Conservation (phyloP, 2,113 vertebrate species). For the Hippocampus zosterae region DNA sequence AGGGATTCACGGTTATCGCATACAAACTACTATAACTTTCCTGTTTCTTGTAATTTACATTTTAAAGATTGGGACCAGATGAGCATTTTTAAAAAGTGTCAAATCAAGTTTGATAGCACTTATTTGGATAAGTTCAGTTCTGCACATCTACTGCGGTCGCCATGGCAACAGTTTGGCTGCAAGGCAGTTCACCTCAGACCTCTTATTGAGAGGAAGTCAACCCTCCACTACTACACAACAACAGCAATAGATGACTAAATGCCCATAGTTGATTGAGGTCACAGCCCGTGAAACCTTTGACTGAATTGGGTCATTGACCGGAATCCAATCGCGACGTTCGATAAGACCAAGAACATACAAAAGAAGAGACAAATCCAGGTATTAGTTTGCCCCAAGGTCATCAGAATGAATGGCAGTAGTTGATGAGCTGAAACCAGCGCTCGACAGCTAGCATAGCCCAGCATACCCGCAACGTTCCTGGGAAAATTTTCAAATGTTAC, state of each 20-base stretch:
- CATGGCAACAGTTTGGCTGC: constrained; percentile 71
- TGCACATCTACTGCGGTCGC: constrained; percentile 69
- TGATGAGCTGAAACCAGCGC: constrained; percentile 81
- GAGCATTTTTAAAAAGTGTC: not conserved
- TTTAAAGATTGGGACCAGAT: constrained; percentile 4
- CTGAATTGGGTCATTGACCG: too few relatives aligned
- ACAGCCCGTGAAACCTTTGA: not conserved
- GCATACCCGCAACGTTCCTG: constrained; percentile 82
- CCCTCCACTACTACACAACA: too few relatives aligned
- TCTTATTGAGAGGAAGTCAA: too few relatives aligned
- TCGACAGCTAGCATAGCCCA: constrained; percentile 83
- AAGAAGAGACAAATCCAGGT: not conserved
- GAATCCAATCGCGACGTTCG: constrained; percentile 68
- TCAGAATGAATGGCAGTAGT: too few relatives aligned
- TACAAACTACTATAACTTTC: not conserved
- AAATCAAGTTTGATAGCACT: not conserved
- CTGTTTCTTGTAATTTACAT: not conserved
- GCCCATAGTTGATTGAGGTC: not conserved
- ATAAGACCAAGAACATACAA: not conserved
- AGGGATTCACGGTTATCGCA: not conserved
- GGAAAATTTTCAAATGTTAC: constrained; percentile 67
- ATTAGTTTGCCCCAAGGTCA: too few relatives aligned
- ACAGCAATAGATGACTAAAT: too few relatives aligned
- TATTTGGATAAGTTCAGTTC: not conserved
- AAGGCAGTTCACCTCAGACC: constrained; percentile 84